A percentile compares a stretch with the other conserved stretches of the same genome.
Evolutionary conservation across 2,888 invertebrate species (phyloP).

Genomic region (Carabus problematicus): DNA sequence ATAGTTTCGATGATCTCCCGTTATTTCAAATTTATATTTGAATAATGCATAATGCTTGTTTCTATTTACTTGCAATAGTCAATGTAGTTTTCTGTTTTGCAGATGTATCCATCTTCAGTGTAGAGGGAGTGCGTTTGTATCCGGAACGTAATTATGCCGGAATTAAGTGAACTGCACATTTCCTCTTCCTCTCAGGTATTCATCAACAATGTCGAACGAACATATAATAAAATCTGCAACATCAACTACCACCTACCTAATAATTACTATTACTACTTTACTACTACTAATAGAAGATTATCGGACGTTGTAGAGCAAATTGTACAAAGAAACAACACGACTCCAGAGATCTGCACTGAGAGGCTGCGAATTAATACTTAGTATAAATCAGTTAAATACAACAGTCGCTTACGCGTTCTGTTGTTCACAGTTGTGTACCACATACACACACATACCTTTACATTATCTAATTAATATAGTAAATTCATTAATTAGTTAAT

Average conservation of each 20-base stretch:
- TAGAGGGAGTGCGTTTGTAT: conserved; percentile 88
- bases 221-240: not conserved
- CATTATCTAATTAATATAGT: not conserved
- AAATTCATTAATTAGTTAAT: conserved; percentile 1
- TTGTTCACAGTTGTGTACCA: conserved; percentile 37
- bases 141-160: conserved; percentile 74
- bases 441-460: too few species aligned
- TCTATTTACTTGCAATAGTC: too few species aligned
- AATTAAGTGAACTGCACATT: conserved; percentile 59
- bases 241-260: too few species aligned
- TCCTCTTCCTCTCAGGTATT: conserved; percentile 43
- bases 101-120: conserved; percentile 96
- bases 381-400: not conserved
- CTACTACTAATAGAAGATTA: conserved; percentile 34
- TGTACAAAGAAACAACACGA: conserved; percentile 33
- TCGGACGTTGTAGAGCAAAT: conserved; percentile 41
- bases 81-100: conserved; percentile 59
- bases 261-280: conserved; percentile 4
- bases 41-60: too few species aligned
- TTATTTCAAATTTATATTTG: too few species aligned
- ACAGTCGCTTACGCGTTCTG: conserved; percentile 28
- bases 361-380: conserved; percentile 35
- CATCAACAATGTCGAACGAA: conserved; percentile 38
- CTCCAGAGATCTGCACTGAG: conserved; percentile 40
- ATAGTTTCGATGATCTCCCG: conserved; percentile 7